Evolutionary conservation across 2,113 vertebrate species (phyloP).

Genomic region (Otis tarda): DNA sequence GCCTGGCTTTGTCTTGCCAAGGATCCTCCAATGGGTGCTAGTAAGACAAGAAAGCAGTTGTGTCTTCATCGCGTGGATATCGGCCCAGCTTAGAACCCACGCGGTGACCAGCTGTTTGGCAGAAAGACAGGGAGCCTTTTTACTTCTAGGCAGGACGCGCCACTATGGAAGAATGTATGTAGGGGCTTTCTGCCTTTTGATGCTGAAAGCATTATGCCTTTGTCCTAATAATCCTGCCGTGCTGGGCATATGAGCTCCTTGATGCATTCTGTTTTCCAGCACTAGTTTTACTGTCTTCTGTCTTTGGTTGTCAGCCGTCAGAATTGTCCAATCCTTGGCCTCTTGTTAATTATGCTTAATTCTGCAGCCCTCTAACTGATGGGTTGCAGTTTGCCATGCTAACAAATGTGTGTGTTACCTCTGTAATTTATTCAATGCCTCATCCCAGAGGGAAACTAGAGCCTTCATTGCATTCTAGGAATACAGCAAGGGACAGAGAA

Average conservation of each 20-base stretch:
- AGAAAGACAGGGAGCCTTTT: neutral
- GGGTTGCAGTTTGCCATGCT: neutral
- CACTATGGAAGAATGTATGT: rapidly evolving
- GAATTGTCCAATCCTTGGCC: neutral
- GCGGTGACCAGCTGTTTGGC: neutral
- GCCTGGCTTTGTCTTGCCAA: neutral
- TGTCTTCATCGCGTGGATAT: neutral
- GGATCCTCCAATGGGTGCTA: neutral
- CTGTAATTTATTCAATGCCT: neutral
- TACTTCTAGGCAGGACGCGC: neutral
- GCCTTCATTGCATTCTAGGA: neutral
- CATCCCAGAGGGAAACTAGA: neutral
- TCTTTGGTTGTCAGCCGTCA: neutral
- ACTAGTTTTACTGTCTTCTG: neutral
- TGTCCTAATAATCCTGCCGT: neutral
- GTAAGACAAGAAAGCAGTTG: neutral
- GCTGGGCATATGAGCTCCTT: neutral
- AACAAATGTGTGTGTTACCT: neutral
- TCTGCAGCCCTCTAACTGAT: neutral
- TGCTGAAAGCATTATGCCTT: neutral
- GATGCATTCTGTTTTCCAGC: neutral
- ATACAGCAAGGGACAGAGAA: neutral
- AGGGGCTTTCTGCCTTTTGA: neutral
- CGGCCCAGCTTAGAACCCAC: neutral
- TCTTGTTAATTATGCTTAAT: neutral